Evolutionary conservation across 2,797 vertebrate species (phyloP).

Genomic region (Botia almorhae): DNA sequence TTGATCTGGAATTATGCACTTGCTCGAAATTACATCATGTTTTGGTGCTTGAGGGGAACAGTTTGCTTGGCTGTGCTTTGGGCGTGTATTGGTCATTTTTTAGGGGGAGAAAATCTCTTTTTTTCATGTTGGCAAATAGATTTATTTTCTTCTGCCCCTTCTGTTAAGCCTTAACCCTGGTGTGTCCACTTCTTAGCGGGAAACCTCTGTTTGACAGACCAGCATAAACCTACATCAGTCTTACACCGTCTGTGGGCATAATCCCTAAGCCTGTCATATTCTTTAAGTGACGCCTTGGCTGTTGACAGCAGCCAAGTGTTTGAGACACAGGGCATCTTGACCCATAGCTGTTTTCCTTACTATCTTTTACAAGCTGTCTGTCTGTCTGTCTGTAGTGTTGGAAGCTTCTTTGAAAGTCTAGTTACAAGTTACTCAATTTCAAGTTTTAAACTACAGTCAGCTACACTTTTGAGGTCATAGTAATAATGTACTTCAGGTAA

Average conservation of each 20-base stretch:
- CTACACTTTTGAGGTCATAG: not conserved
- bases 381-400: not conserved
- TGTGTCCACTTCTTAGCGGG: slow-evolving; percentile 5
- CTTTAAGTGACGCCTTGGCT: slow-evolving; percentile 44
- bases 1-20: slow-evolving; percentile 43
- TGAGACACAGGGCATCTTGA: slow-evolving; percentile 18
- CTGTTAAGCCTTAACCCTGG: not conserved
- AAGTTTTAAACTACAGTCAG: no score
- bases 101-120: not conserved
- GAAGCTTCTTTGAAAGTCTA: not conserved
- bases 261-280: slow-evolving; percentile 61
- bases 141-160: slow-evolving; percentile 9
- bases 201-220: slow-evolving; percentile 52
- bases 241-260: slow-evolving; percentile 52
- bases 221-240: slow-evolving; percentile 53
- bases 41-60: slow-evolving; percentile 6
- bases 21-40: slow-evolving; percentile 36
- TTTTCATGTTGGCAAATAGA: slow-evolving; percentile 45
- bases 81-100: slow-evolving; percentile 21
- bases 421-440: not conserved
- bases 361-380: not conserved
- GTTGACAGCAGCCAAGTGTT: slow-evolving; percentile 55
- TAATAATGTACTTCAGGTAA: not conserved
- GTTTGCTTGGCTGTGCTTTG: not conserved
- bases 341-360: not conserved